These are phyloP conservation scores for Aotus griseimembra DNA, from an alignment of 2,797 vertebrate genomes.

Conservation along the genomic window DNA sequence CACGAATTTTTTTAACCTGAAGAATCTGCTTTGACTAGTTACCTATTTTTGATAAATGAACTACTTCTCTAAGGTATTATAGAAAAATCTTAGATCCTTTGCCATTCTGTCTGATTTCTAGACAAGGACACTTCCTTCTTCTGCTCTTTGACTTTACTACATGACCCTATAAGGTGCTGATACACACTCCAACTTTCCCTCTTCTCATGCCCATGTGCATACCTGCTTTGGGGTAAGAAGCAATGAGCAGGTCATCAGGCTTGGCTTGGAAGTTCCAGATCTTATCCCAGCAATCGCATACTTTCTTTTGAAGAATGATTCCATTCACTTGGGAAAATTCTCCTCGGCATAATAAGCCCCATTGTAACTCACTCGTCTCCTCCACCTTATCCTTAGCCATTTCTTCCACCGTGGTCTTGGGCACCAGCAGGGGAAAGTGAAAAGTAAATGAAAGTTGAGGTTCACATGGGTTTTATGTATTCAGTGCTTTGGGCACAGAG, in stretches of 20 bases:
- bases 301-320: conserved; percentile 25
- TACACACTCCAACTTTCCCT: background rate
- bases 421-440: background rate
- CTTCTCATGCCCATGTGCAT: background rate
- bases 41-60: background rate
- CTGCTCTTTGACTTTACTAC: background rate
- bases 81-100: background rate
- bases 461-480: background rate
- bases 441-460: background rate
- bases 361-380: background rate
- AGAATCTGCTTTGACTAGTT: background rate
- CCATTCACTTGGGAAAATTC: conserved; percentile 46
- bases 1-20: background rate
- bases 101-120: background rate
- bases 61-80: background rate
- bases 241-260: conserved; percentile 70
- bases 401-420: background rate
- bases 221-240: conserved; percentile 76
- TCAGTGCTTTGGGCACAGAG: background rate
- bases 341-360: fast-evolving
- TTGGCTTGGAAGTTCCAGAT: conserved; percentile 69
- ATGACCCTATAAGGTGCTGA: background rate
- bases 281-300: conserved; percentile 41
- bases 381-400: background rate
- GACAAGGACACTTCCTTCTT: background rate